A percentile compares a stretch with the other conserved stretches of the same genome.
Evolutionary conservation across 2,113 vertebrate genomes (phyloP).

Genomic region (Lycaon pictus): DNA sequence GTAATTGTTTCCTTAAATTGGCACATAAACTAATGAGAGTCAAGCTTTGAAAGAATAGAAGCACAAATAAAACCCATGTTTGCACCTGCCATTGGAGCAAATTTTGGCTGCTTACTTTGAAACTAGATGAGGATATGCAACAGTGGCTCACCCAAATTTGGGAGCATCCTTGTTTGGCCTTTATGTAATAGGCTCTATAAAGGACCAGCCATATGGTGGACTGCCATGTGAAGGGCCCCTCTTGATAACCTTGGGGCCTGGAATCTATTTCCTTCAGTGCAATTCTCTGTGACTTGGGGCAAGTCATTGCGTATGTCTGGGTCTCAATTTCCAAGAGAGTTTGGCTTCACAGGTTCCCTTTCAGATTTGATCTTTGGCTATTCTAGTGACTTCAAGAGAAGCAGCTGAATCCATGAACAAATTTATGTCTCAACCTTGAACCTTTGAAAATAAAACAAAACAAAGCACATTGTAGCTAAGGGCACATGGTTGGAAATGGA

Average conservation of each 20-base stretch:
- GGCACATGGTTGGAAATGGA: not conserved
- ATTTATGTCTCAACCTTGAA: not conserved
- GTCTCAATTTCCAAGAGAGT: constrained; percentile 15
- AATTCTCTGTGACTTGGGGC: not conserved
- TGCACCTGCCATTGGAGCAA: not conserved
- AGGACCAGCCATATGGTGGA: not conserved
- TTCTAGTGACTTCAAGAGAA: constrained; percentile 27
- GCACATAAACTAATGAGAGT: not conserved
- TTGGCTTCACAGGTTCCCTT: not conserved
- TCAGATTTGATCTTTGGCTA: constrained; percentile 33
- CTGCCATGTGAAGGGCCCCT: not conserved
- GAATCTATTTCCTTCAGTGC: not conserved
- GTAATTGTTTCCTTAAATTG: constrained; percentile 6
- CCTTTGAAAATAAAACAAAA: constrained; percentile 14
- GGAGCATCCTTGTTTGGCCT: constrained; percentile 18
- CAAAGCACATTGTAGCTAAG: not conserved
- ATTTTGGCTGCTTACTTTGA: not conserved
- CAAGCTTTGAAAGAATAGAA: constrained; percentile 23
- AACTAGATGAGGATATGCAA: not conserved
- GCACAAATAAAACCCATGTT: not conserved
- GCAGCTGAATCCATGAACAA: not conserved
- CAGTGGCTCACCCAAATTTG: not conserved
- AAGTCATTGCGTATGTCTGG: not conserved
- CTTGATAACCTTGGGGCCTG: not conserved
- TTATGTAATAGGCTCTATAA: not conserved